phyloP scores from a whole-genome alignment of 2,797 vertebrate species.

The Scomberomorus guttatus region DNA sequence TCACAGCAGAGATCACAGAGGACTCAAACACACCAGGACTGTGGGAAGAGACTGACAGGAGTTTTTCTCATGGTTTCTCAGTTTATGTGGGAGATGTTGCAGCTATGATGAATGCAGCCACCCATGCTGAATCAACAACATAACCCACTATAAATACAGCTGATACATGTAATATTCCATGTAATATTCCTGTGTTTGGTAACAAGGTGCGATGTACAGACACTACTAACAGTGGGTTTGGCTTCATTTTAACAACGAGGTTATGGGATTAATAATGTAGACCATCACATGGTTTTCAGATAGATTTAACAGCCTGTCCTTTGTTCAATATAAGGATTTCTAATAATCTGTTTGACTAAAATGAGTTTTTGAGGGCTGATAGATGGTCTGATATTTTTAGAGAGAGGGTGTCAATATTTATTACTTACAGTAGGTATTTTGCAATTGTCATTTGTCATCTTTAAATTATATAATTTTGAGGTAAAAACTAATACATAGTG shows the following conservation, averaged over 20 bases:
- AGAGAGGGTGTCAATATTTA: too few relatives aligned
- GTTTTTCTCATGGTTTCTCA: background rate
- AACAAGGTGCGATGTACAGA: background rate
- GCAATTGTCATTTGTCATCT: background rate
- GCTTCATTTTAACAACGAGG: too few relatives aligned
- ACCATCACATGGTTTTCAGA: too few relatives aligned
- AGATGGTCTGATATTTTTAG: too few relatives aligned
- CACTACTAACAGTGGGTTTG: too few relatives aligned
- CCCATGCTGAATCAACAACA: slow-evolving; percentile 3
- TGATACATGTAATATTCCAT: background rate
- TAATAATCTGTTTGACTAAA: background rate
- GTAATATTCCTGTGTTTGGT: background rate
- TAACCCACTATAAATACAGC: background rate
- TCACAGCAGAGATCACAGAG: background rate
- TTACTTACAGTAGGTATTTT: too few relatives aligned
- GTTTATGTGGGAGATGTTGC: background rate
- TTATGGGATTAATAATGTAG: too few relatives aligned
- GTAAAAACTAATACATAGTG: background rate
- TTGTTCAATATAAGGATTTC: too few relatives aligned
- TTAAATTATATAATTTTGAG: too few relatives aligned
- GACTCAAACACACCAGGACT: background rate
- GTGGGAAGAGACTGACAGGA: background rate
- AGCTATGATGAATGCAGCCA: background rate
- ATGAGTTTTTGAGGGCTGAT: background rate
- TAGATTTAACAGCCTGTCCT: background rate